Evolutionary conservation across 2,797 vertebrate genomes (phyloP).

Genomic region (Spinus pinus): DNA sequence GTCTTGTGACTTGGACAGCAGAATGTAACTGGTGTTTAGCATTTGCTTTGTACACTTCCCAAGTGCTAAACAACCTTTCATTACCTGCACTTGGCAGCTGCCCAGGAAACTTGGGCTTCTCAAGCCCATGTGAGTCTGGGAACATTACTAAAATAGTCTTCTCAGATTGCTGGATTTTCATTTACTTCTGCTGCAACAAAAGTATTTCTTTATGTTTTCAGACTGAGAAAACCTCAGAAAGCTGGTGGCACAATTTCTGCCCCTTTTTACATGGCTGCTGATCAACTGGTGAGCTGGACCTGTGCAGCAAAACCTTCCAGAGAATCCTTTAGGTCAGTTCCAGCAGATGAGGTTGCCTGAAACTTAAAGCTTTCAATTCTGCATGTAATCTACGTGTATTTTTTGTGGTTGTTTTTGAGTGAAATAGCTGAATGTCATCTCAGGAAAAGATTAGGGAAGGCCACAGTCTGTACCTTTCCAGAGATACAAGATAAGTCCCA

Average conservation of each 20-base stretch:
- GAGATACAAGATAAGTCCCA: neutral
- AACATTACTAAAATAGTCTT: neutral
- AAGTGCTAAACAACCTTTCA: neutral
- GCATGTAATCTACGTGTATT: neutral
- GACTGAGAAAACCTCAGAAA: neutral
- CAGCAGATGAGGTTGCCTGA: neutral
- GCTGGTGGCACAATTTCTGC: neutral
- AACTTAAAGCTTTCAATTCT: neutral
- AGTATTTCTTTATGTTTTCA: neutral
- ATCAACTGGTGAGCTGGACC: neutral
- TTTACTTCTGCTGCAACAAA: neutral
- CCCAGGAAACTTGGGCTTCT: neutral
- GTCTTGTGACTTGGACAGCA: neutral
- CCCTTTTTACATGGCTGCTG: neutral
- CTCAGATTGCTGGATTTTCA: neutral
- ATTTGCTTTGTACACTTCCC: neutral
- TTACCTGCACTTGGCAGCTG: slow-evolving; percentile 10
- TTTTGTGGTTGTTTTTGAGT: neutral
- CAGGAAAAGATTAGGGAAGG: neutral
- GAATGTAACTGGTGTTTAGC: neutral
- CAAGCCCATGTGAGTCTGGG: neutral
- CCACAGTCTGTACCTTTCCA: neutral
- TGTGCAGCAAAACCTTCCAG: neutral
- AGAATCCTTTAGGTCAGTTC: neutral
- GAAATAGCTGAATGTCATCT: neutral